A percentile compares a stretch with the other conserved stretches of the same genome.
phyloP scores from a whole-genome alignment of 2,113 vertebrate genomes.

The Stegostoma tigrinum region DNA sequence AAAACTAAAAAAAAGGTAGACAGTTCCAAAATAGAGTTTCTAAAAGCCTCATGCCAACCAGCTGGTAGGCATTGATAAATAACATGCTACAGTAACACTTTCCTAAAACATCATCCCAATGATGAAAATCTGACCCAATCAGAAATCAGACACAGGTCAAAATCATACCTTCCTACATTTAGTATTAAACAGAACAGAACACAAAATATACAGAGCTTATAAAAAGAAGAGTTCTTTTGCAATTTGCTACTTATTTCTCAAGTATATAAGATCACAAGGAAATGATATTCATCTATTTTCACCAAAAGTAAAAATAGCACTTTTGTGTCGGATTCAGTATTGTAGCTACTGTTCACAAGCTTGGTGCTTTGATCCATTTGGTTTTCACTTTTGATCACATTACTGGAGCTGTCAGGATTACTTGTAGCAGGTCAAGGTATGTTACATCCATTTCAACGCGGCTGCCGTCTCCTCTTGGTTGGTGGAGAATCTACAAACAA shows the following conservation, averaged over 20 bases:
- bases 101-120: background rate
- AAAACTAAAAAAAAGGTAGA: background rate
- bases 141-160: background rate
- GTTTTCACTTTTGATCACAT: background rate
- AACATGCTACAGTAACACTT: background rate
- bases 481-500: slow-evolving; percentile 14
- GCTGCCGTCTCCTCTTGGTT: background rate
- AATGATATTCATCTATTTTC: background rate
- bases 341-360: background rate
- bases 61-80: background rate
- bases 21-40: background rate
- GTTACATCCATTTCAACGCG: background rate
- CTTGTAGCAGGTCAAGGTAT: background rate
- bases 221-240: background rate
- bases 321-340: background rate
- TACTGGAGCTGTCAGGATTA: background rate
- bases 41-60: background rate
- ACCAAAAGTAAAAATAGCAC: background rate
- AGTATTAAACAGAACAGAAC: background rate
- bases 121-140: background rate
- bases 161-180: background rate
- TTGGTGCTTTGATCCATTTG: background rate
- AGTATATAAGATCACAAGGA: background rate
- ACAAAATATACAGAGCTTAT: background rate
- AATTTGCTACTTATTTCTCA: background rate